Base-by-base conservation (phyloP, 2,113 vertebrate species). In the Tautogolabrus adspersus region DNA sequence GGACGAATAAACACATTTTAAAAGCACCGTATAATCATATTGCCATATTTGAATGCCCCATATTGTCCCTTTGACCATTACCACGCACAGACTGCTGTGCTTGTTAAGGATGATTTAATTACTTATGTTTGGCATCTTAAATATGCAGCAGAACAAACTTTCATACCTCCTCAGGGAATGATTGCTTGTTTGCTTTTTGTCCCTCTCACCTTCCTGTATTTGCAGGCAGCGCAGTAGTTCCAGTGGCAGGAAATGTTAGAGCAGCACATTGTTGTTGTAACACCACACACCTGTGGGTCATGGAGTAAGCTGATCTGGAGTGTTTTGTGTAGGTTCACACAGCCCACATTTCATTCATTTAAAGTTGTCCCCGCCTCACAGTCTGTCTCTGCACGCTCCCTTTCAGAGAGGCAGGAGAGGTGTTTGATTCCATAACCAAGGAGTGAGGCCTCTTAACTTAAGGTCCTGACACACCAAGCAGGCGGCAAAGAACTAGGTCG, bases 221-320 rank as follows among this genome's bases (percentile, higher is more conserved):
- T 23, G 42, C 30, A 37, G 66, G 58, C 47, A 69, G 56, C 10
- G 10, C 38, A 21, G 46, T 21, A 11, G 44, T 59, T 77, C 37
- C 72, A 77, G 42, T 26, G 56, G 49, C 72, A 69, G 80, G 77
- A 84, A 88, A 87, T 58, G 61, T 82, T 87, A 65, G 63, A 72
- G 56, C 51, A 18, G 44, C 54, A 56, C 81, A 86, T 85, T 90
- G 85, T 88, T 75, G 70, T 64, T 60, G 46, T 58, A 63, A 72
- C 60, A 46, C 65, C 81, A 66, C 85, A 82, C 88, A 92, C 87
- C 89, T 86, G 87, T 61, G 64, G 62, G 72, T 69, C 52, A 75
- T 75, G 63, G 56, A 69, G 88, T 84, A 91, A 90, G 76, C 73
- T 21, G 85, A 91, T 86, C 81, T 55, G 57, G 11, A n/a, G 60